Base-by-base conservation (phyloP, 2,113 vertebrate genomes). In the Coreoperca whiteheadi region DNA sequence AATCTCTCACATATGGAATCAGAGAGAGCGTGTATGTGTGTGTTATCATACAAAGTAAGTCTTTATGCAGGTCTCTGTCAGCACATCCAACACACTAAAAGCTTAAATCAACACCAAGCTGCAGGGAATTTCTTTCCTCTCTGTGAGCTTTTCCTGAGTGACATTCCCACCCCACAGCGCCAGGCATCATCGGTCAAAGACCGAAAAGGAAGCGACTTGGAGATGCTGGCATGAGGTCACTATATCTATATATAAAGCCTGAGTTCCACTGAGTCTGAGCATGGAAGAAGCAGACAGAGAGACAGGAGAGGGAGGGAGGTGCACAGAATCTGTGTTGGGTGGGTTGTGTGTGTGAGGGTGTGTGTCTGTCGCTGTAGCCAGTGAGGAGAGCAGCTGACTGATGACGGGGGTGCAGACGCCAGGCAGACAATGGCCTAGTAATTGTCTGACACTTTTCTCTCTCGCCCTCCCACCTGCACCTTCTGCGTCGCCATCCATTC, bases 361-460 rank as follows among this genome's bases (percentile, higher is more conserved):
- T 57, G 80, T 71, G 61, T 74, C 16, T 85, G 80, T 28, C 54
- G 59, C 72, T 51, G n/a, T n/a, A 93, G 87, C 92, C 89, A 94
- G 83, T 94, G 73, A 92, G 85, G 70, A 84, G 68, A 86, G 84
- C 46, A 41, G 48, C 39, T 88, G 85, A 64, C 46, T 82, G 88
- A 87, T 94, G 93, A 95, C 89, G 87, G 81, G 87, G 84, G 77
- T 9, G 54, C 88, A 93, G 89, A 94, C 89, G 64, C 89, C 92
- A 91, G 93, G 90, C 93, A 95, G 91, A 94, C 89, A 93, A 93
- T 94, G 93, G 90, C 92, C 92, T 93, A 93, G 78, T 94, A 95
- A 94, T 87, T 82, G 82, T 89, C 91, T 85, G 75, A 85, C 86
- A 86, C 83, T 60, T 83, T 74, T 78, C 84, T 65, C 66, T 82